Evolutionary conservation across 2,113 vertebrate species (phyloP), one percentile per base, ranked within the genome.

Genomic region (Bucco capensis): DNA sequence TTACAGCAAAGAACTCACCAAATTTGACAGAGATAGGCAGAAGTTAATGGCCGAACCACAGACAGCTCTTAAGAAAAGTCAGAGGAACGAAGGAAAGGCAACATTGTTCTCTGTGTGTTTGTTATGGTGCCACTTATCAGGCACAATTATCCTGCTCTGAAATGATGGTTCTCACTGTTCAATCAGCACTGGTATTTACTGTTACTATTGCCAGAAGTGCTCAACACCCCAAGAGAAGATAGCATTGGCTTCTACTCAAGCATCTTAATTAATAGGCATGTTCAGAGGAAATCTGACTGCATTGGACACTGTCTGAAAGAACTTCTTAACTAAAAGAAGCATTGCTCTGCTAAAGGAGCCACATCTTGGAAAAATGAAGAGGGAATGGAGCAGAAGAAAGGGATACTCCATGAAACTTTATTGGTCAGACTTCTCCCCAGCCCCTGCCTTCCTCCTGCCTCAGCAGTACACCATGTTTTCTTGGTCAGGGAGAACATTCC

Each of bases 111-210:
- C 12, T 67, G 5, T 66, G 12, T 44, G 40, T 71, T 86, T 89
- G 61, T 70, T 90, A 72, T 24, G 47, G 42, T 61, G n/a, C 62
- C 76, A 40, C 71, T 58, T 79, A 89, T 37, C 66, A 84, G 24
- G 30, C 50, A 72, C 80, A 88, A 93, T 95, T 86, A 92, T 70
- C 31, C 9, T 69, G 38, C 57, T 70, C 86, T 56, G 71, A 92
- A 89, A 94, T 75, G 61, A 94, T 86, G 35, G 47, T 65, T 88
- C 81, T 90, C 46, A 50, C 83, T 92, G 72, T 64, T 95, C 65
- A 91, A 37, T 19, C 85, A 83, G 56, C 49, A n/a, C 40, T 77
- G 65, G 60, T 93, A 92, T 95, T 92, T 80, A 91, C 76, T 81
- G 53, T 91, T 64, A 83, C 91, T 91, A 28, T 14, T 67, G 25